phyloP scores from a whole-genome alignment of 2,797 vertebrate species.

The Pseudotriccus pelzelni region DNA sequence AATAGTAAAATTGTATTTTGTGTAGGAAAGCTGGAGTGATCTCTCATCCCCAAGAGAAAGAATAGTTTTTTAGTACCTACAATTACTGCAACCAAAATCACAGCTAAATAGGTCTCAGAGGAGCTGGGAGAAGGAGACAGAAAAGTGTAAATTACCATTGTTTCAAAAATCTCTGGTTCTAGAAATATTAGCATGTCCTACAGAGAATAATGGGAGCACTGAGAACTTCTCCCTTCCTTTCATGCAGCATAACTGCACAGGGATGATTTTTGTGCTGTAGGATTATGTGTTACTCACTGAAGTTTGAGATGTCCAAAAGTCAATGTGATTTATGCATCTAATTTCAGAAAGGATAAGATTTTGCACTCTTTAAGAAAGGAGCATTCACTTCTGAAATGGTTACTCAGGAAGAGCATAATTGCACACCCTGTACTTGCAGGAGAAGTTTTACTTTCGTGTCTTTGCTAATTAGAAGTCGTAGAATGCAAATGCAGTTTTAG shows the following conservation, averaged over 20 bases:
- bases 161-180: neutral
- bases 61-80: neutral
- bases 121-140: neutral
- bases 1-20: rapidly evolving
- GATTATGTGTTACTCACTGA: neutral
- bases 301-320: neutral
- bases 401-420: neutral
- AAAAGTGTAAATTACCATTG: neutral
- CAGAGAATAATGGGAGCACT: neutral
- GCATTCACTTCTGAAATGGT: neutral
- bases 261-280: neutral
- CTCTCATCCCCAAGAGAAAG: neutral
- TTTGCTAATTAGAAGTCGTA: neutral
- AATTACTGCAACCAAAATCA: neutral
- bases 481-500: neutral
- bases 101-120: neutral
- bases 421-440: rapidly evolving
- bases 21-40: neutral
- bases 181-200: neutral
- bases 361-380: neutral
- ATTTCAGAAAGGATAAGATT: neutral
- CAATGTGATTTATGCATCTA: neutral
- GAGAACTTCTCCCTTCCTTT: neutral
- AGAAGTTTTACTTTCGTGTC: neutral
- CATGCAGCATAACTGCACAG: neutral